Conservation (phyloP, 2,797 vertebrate species). For the Aeoliscus strigatus region DNA sequence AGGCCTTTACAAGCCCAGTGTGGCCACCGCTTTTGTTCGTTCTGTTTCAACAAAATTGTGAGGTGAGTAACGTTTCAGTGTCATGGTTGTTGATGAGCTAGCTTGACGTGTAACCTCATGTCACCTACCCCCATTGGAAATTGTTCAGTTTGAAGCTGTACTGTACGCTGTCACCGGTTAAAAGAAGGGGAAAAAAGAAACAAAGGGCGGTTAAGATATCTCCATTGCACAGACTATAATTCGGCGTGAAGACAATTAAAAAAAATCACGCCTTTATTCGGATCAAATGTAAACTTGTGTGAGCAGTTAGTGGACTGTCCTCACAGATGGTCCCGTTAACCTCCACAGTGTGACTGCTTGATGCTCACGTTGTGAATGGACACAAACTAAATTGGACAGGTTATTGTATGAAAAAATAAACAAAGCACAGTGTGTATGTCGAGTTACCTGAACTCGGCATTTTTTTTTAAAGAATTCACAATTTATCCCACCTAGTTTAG, state of each 20-base stretch:
- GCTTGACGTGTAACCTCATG: constrained; percentile 17
- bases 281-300: background rate
- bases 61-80: constrained; percentile 75
- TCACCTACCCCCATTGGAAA: constrained; percentile 2
- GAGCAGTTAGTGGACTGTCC: constrained; percentile 2
- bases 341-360: background rate
- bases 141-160: background rate
- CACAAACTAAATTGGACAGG: background rate
- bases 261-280: background rate
- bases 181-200: no score
- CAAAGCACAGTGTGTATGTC: background rate
- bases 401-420: background rate
- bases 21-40: constrained; percentile 92
- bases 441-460: constrained; percentile 8
- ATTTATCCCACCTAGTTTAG: background rate
- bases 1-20: constrained; percentile 92
- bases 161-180: background rate
- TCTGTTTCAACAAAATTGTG: constrained; percentile 86
- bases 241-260: background rate
- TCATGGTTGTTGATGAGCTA: constrained; percentile 39
- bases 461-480: background rate
- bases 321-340: constrained; percentile 1
- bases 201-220: background rate
- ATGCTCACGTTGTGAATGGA: background rate
- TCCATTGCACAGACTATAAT: background rate